These are phyloP conservation scores for Cryptotis parvus DNA, from an alignment of 2,113 vertebrate species.

Conservation along the genomic window DNA sequence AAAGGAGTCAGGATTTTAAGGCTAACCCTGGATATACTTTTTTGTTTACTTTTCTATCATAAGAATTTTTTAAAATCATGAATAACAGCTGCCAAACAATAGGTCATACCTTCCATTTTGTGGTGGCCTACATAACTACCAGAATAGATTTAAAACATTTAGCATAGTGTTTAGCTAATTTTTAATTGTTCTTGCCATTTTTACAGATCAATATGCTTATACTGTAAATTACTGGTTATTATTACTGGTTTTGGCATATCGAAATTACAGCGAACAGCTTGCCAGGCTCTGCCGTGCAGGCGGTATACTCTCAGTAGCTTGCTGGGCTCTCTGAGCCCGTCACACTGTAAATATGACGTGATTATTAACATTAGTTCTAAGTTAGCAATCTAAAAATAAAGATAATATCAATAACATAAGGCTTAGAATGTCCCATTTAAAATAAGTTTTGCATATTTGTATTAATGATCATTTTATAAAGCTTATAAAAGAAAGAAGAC, in stretches of 20 bases:
- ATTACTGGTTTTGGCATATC: too few species aligned
- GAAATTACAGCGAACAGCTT: too few species aligned
- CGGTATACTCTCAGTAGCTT: too few species aligned
- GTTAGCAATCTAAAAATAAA: not conserved
- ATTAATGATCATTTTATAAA: conserved; percentile 57
- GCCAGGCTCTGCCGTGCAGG: too few species aligned
- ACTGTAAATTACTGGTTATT: too few species aligned
- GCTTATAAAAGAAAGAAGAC: conserved; percentile 26
- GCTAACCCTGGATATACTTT: not conserved
- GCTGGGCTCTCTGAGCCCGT: too few species aligned
- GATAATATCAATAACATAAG: not conserved
- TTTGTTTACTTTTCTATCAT: conserved; percentile 39
- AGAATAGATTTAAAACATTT: not conserved
- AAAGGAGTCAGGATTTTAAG: not conserved
- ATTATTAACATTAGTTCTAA: not conserved
- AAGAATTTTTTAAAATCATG: conserved; percentile 49
- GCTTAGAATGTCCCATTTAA: not conserved
- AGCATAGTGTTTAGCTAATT: not conserved
- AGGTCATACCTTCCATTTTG: not conserved
- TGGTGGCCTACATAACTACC: not conserved
- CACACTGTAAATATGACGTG: not conserved
- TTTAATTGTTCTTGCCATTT: not conserved
- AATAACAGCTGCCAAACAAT: conserved; percentile 43
- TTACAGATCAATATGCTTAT: not conserved
- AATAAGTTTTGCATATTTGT: conserved; percentile 15